A percentile compares a stretch with the other conserved stretches of the same genome.
Evolutionary conservation across 2,797 vertebrate species (phyloP).

Genomic region (Mormyrus proboscirostris): DNA sequence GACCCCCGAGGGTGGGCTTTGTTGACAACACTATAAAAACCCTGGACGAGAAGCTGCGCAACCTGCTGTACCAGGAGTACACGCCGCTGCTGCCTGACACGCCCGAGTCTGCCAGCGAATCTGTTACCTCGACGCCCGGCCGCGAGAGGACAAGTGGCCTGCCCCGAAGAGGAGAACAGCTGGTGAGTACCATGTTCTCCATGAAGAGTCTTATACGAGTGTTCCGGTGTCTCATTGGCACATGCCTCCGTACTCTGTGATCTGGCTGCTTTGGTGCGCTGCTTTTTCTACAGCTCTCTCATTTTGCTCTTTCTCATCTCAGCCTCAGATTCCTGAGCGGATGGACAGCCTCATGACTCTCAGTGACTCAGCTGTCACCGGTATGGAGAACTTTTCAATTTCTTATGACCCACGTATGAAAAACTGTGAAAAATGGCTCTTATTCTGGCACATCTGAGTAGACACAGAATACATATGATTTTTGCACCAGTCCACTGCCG

Average conservation of each 20-base stretch:
- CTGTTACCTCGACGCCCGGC: slow-evolving; percentile 71
- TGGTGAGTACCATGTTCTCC: slow-evolving; percentile 47
- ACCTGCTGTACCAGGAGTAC: slow-evolving; percentile 87
- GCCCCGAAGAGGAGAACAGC: slow-evolving; percentile 62
- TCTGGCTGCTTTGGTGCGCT: not conserved
- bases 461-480: not conserved
- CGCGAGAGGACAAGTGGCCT: slow-evolving; percentile 63
- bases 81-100: slow-evolving; percentile 62
- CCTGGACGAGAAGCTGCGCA: slow-evolving; percentile 91
- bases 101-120: slow-evolving; percentile 71
- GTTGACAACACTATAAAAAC: slow-evolving; percentile 94
- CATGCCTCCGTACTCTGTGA: not conserved
- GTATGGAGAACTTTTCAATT: slow-evolving; percentile 44
- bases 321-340: slow-evolving; percentile 73
- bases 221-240: not conserved
- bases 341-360: slow-evolving; percentile 57
- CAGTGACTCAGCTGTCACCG: slow-evolving; percentile 55
- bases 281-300: not conserved
- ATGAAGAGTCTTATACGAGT: not conserved
- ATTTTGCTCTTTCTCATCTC: not conserved
- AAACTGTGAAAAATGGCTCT: not conserved
- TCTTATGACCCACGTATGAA: not conserved
- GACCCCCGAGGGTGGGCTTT: slow-evolving; percentile 78
- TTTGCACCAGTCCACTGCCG: not conserved
- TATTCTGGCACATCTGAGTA: not conserved